Conservation (phyloP, 1,140 invertebrate species). For the Wiebesia pumilae region DNA sequence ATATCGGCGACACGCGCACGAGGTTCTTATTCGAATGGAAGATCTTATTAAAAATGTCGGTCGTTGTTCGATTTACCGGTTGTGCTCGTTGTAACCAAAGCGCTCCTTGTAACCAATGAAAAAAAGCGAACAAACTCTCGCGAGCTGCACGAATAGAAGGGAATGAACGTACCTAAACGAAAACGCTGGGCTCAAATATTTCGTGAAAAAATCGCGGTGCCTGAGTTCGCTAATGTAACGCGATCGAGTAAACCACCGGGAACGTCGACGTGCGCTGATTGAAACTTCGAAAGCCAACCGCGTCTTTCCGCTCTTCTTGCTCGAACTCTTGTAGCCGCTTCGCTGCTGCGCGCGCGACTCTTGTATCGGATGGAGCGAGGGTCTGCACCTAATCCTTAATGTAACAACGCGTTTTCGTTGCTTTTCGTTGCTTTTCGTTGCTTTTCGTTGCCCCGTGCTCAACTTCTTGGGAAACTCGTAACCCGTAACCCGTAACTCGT, state of each 20-base stretch:
- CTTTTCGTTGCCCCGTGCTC: not conserved
- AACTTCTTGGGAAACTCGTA: not conserved
- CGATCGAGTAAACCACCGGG: not conserved
- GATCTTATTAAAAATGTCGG: too few relatives aligned
- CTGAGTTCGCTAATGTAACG: not conserved
- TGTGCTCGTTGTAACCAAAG: too few relatives aligned
- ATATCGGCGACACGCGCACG: too few relatives aligned
- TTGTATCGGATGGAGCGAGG: not conserved
- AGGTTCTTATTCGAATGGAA: too few relatives aligned
- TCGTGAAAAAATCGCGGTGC: too few relatives aligned
- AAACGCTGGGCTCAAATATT: too few relatives aligned
- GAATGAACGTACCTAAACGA: not conserved
- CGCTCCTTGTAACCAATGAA: too few relatives aligned
- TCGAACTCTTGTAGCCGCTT: not conserved
- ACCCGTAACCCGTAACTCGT: too few relatives aligned
- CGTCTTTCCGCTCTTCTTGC: too few relatives aligned
- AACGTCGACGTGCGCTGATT: not conserved
- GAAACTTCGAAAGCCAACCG: conserved; percentile 1
- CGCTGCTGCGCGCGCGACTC: not conserved
- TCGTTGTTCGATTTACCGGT: not conserved
- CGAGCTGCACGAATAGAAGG: not conserved
- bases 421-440: not conserved
- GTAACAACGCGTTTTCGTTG: not conserved
- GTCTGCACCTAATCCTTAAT: not conserved
- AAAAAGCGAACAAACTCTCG: not conserved